Conservation (phyloP, 1,140 invertebrate species). For the Lycorma delicatula region DNA sequence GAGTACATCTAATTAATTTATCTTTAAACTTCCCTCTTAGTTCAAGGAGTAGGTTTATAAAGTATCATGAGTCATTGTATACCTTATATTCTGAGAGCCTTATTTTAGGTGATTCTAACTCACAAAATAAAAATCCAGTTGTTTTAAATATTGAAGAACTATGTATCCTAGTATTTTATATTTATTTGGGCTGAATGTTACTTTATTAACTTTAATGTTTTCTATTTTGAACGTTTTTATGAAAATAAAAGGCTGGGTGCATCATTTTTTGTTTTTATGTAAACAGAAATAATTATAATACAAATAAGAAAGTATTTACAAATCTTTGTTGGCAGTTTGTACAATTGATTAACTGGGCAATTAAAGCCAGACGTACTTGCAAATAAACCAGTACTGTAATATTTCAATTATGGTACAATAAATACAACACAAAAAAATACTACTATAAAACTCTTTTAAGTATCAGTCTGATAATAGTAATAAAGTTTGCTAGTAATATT, state of each 20-base stretch:
- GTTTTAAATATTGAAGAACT: no score
- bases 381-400: neutral
- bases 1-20: no score
- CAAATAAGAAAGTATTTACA: neutral
- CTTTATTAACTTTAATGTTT: neutral
- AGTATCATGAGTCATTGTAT: no score
- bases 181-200: neutral
- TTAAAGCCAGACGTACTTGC: neutral
- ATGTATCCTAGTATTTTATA: neutral
- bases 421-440: neutral
- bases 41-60: no score
- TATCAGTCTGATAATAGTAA: neutral
- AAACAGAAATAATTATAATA: neutral
- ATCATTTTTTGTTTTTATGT: neutral
- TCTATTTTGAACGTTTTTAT: neutral
- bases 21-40: no score
- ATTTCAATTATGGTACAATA: neutral
- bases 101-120: no score
- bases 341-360: neutral
- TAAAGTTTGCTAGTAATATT: neutral
- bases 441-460: neutral
- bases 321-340: no score
- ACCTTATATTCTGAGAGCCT: no score
- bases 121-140: no score
- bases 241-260: no score